A percentile compares a stretch with the other conserved stretches of the same genome.
These are phyloP conservation scores for Elmis aenea DNA, from an alignment of 2,888 invertebrate genomes.

Conservation along the genomic window DNA sequence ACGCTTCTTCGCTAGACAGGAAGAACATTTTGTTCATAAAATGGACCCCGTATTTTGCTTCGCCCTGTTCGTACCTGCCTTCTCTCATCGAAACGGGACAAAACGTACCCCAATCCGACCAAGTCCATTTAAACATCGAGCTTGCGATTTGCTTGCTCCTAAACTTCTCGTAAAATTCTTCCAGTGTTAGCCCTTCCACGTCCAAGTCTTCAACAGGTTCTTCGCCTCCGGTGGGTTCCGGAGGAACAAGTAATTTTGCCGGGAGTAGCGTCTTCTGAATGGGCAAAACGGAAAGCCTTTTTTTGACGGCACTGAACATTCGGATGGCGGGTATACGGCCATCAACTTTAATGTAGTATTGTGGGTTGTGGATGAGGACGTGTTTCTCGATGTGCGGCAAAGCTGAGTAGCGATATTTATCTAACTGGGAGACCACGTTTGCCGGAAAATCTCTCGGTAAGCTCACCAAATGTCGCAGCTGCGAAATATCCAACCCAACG, in stretches of 20 bases:
- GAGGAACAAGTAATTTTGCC: slow-evolving; percentile 29
- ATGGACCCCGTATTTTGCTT: slow-evolving; percentile 52
- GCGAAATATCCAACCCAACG: slow-evolving; percentile 17
- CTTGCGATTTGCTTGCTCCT: slow-evolving; percentile 33
- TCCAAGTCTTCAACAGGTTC: slow-evolving; percentile 28
- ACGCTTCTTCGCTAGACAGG: slow-evolving; percentile 50
- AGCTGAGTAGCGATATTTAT: slow-evolving; percentile 48
- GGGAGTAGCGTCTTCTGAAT: slow-evolving; percentile 40
- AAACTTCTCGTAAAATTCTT: slow-evolving; percentile 39
- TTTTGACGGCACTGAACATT: slow-evolving; percentile 50
- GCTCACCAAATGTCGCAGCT: slow-evolving; percentile 49
- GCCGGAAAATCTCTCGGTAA: slow-evolving; percentile 48
- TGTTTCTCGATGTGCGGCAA: slow-evolving; percentile 50
- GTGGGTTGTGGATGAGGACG: slow-evolving; percentile 51
- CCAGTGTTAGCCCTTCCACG: slow-evolving; percentile 27
- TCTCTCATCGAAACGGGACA: slow-evolving; percentile 61
- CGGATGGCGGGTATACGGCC: slow-evolving; percentile 48
- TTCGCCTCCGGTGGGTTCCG: slow-evolving; percentile 19
- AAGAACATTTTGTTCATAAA: slow-evolving; percentile 61
- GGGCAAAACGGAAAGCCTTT: slow-evolving; percentile 44
- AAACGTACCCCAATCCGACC: slow-evolving; percentile 56
- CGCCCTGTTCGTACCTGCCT: slow-evolving; percentile 51
- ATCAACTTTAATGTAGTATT: slow-evolving; percentile 55
- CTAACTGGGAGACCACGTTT: slow-evolving; percentile 49
- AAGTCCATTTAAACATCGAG: slow-evolving; percentile 43